Evolutionary conservation across 2,888 invertebrate genomes (phyloP).

Genomic region (Cephus runcator): DNA sequence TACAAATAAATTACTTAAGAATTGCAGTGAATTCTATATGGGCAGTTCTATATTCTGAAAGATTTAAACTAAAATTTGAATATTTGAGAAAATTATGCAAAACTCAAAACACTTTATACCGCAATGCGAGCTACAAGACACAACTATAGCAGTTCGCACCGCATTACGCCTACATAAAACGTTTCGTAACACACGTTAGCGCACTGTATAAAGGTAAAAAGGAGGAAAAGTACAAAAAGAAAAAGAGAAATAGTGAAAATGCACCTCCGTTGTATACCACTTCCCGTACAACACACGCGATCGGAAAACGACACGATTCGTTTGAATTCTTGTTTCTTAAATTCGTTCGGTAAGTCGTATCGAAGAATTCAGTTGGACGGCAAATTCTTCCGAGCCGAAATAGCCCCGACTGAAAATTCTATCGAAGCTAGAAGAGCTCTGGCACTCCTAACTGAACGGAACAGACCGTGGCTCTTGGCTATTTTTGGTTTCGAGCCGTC

Average conservation of each 20-base stretch:
- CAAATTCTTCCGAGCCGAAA: conserved; percentile 15
- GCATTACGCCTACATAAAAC: neutral
- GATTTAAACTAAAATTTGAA: neutral
- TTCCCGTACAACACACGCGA: neutral
- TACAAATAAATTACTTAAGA: neutral
- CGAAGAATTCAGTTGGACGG: conserved; percentile 4
- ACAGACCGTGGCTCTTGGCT: conserved; percentile 49
- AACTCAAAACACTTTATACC: neutral
- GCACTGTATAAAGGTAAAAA: neutral
- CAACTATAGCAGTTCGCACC: neutral
- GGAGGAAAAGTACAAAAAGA: neutral
- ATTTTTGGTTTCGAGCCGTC: conserved; percentile 48
- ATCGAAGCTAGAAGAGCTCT: conserved; percentile 49
- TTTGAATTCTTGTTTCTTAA: neutral
- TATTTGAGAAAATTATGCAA: neutral
- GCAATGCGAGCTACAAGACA: neutral
- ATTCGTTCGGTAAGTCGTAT: conserved; percentile 29
- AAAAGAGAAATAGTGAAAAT: neutral
- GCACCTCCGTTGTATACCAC: conserved; percentile 4
- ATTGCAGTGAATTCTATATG: neutral
- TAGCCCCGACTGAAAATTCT: conserved; percentile 41
- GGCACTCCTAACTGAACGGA: conserved; percentile 38
- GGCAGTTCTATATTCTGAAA: neutral
- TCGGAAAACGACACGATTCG: neutral
- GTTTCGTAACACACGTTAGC: conserved; percentile 4